phyloP scores from a whole-genome alignment of 2,113 vertebrate species.

The Sciurus niger region DNA sequence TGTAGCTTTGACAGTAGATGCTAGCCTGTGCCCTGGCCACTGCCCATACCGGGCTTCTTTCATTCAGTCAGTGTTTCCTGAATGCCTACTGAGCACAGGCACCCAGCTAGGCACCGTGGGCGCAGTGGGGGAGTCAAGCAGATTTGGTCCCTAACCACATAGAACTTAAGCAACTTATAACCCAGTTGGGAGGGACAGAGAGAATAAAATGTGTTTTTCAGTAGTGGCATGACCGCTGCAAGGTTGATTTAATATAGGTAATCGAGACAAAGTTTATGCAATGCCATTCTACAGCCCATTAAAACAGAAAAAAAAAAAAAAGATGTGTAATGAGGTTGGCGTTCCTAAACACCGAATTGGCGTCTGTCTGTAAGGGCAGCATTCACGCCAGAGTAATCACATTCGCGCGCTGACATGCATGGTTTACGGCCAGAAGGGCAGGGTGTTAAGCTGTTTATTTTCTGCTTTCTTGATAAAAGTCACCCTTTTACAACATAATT shows the following conservation, averaged over 20 bases:
- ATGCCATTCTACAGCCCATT: conserved; percentile 39
- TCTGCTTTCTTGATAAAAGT: conserved; percentile 72
- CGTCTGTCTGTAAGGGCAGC: conserved; percentile 25
- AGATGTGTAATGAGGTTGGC: conserved; percentile 15
- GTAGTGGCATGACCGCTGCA: neutral
- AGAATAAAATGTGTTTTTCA: conserved; percentile 30
- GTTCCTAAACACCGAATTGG: conserved; percentile 58
- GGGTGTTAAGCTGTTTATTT: conserved; percentile 66
- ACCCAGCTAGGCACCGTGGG: neutral
- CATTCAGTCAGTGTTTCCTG: neutral
- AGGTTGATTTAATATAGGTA: conserved; percentile 36
- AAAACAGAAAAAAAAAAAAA: conserved; percentile 27
- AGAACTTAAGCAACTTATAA: neutral
- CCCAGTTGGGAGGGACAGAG: neutral
- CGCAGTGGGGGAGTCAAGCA: neutral
- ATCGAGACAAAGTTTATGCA: conserved; percentile 6
- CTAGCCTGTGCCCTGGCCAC: neutral
- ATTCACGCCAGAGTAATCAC: conserved; percentile 29
- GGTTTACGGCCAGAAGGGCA: conserved; percentile 51
- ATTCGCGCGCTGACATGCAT: conserved; percentile 2
- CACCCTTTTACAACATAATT: conserved; percentile 69
- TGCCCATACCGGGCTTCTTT: neutral
- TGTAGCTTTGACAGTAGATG: neutral
- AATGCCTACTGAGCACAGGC: neutral
- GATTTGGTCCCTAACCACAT: neutral